Evolutionary conservation across 2,888 invertebrate species (phyloP).

Genomic region (Meliscaeva auricollis): DNA sequence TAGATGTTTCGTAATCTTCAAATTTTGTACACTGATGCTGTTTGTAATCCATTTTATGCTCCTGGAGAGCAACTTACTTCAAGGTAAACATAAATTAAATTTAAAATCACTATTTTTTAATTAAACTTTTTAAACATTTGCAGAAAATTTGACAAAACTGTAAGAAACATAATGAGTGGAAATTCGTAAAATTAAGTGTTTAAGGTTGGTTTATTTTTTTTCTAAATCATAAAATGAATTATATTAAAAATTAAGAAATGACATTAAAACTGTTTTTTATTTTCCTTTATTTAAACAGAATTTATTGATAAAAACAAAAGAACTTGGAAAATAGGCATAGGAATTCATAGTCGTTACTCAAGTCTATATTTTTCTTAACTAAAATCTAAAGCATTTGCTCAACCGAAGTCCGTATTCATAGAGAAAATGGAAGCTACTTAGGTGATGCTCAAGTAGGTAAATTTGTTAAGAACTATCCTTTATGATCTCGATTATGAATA

Average conservation of each 20-base stretch:
- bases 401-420: no score
- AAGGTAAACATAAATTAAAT: slow-evolving; percentile 86
- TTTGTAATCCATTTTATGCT: slow-evolving; percentile 98
- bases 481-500: no score
- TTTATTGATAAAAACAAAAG: no score
- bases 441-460: no score
- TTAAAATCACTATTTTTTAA: neutral
- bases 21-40: slow-evolving; percentile 95
- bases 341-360: no score
- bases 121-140: slow-evolving; percentile 23
- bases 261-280: neutral
- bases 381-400: no score
- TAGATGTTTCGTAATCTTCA: slow-evolving; percentile 96
- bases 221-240: slow-evolving; percentile 6
- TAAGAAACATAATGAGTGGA: slow-evolving; percentile 86
- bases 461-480: no score
- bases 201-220: neutral
- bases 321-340: no score
- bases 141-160: slow-evolving; percentile 89
- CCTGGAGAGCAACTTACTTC: slow-evolving; percentile 96
- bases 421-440: no score
- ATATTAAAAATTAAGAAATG: neutral
- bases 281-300: no score
- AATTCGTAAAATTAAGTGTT: slow-evolving; percentile 77
- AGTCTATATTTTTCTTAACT: no score